Base-by-base conservation (phyloP, 2,113 vertebrate species). In the Piprites chloris region DNA sequence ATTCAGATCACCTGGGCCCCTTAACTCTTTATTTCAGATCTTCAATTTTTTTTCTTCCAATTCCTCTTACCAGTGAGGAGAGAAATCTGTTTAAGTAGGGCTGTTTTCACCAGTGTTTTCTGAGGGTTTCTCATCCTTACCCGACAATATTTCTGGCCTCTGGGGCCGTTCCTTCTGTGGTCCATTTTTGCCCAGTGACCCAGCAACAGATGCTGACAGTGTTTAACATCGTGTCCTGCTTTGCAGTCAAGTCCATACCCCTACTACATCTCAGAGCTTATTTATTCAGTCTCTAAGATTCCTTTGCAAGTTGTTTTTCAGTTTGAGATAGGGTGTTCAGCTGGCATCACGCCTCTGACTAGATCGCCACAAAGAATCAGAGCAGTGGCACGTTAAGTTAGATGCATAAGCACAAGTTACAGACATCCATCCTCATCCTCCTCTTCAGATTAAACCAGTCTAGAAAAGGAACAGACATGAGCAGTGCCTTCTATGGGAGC, bases 371-470 rank as follows among this genome's bases (percentile, higher is more conserved):
- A 53, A 58, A 53, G 47, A 30, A 20, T 7, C 19, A 35, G 44
- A 62, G 55, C 53, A 83, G 20, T 1, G 24, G 44, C 47, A 50
- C 50, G 55, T 59, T 30, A 74, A 53, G 16, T 24, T 76, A 37
- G 19, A 32, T 4, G 6, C 9, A 18, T 6, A 14, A 88, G 46
- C 71, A 52, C 30, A 28, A 76, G 41, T 22, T 41, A 5, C 53
- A 32, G 26, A 30, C 9, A 49, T 9, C 49, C 67, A 37, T 15
- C 82, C 67, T 83, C 27, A 28, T 14, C 39, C 14, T 41, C 14
- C 61, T n/a, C 63, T 11, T 0, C 3, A 2, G 76, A 14, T 33
- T 53, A 69, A 32, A 41, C 4, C 4, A 2, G 42, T 4, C 33
- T 58, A 66, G 78, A 26, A 37, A 49, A 71, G 33, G n/a, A 68